Percentiles rank a stretch among this genome's conserved stretches.
phyloP scores from a whole-genome alignment of 2,113 vertebrate genomes.

The Rhinopomastus cyanomelas region DNA sequence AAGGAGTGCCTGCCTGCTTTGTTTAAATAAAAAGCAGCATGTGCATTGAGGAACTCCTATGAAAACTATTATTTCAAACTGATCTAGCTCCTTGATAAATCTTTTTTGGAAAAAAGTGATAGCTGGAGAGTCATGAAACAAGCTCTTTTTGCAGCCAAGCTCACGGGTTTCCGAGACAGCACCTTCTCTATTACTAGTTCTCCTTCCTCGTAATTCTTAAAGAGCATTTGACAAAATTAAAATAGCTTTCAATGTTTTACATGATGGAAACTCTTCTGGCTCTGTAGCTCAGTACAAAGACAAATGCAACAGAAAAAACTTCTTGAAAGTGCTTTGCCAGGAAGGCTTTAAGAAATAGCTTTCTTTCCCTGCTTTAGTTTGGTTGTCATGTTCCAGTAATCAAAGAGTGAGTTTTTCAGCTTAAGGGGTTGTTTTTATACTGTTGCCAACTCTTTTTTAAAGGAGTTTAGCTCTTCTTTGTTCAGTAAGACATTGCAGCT shows the following conservation, averaged over 20 bases:
- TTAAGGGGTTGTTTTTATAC: not conserved
- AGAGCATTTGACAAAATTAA: not conserved
- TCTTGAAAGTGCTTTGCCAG: not conserved
- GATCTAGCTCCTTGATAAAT: not conserved
- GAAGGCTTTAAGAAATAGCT: not conserved
- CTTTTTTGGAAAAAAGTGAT: not conserved
- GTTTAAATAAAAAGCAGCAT: not conserved
- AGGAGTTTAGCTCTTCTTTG: not conserved
- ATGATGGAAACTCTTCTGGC: not conserved
- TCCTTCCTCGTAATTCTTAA: not conserved
- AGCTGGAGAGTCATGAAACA: not conserved
- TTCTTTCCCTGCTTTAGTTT: not conserved
- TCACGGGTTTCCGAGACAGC: not conserved
- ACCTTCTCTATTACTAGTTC: not conserved
- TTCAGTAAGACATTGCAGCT: not conserved
- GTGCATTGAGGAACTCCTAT: not conserved
- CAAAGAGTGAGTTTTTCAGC: not conserved
- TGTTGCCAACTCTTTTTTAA: not conserved
- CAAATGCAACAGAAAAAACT: not conserved
- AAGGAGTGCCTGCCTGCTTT: not conserved
- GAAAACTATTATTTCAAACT: not conserved
- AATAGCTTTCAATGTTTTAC: not conserved
- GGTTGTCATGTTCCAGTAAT: not conserved
- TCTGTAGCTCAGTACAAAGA: not conserved
- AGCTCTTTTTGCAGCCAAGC: not conserved